These are phyloP conservation scores for Leucophora obtusa DNA, from an alignment of 2,888 invertebrate species.

Conservation along the genomic window DNA sequence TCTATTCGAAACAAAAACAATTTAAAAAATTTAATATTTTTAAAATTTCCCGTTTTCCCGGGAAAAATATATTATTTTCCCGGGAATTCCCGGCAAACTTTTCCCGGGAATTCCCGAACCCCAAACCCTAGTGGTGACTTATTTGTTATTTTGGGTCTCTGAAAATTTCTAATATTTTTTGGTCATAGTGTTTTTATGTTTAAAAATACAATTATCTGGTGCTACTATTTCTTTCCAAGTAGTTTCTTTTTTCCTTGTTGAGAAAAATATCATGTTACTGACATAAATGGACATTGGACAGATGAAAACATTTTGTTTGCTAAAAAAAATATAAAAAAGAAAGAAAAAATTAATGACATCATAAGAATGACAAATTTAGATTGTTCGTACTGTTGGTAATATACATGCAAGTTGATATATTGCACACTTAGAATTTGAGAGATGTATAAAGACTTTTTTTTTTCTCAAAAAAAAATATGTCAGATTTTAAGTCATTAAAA, in stretches of 20 bases:
- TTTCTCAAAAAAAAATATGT: slow-evolving; percentile 8
- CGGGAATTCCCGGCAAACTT: too few relatives aligned
- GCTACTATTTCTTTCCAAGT: slow-evolving; percentile 14
- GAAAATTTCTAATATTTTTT: too few relatives aligned
- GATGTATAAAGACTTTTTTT: background rate
- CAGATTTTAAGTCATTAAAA: slow-evolving; percentile 22
- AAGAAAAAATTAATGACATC: slow-evolving; percentile 37
- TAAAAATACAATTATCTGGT: background rate
- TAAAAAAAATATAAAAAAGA: background rate
- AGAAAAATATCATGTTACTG: slow-evolving; percentile 70
- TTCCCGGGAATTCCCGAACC: too few relatives aligned
- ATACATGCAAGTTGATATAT: slow-evolving; percentile 27
- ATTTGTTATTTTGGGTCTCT: too few relatives aligned
- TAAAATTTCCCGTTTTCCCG: too few relatives aligned
- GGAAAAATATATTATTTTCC: too few relatives aligned
- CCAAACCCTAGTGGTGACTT: too few relatives aligned
- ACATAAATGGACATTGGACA: slow-evolving; percentile 74
- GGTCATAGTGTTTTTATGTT: background rate
- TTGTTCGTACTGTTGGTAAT: slow-evolving; percentile 15
- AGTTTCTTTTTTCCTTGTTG: slow-evolving; percentile 34
- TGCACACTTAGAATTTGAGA: slow-evolving; percentile 16
- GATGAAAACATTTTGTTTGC: slow-evolving; percentile 66
- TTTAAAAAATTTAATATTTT: too few relatives aligned
- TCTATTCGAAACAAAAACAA: too few relatives aligned
- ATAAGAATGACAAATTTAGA: slow-evolving; percentile 49